Evolutionary conservation across 2,797 vertebrate genomes (phyloP), one percentile per base, ranked within the genome.

Genomic region (Tachyglossus aculeatus): DNA sequence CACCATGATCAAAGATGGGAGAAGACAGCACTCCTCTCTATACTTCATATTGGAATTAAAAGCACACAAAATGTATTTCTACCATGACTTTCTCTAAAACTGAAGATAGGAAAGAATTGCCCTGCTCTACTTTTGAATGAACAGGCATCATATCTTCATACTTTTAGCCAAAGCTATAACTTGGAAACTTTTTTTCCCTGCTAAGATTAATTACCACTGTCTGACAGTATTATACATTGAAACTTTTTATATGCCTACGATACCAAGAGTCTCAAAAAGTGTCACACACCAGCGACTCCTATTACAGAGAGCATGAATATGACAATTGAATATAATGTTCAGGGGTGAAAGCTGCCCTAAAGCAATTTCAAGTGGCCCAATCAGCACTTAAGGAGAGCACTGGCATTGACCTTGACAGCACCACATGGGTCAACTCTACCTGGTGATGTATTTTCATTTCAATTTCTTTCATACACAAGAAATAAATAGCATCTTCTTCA

Each of bases 131-230:
- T 41, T 74, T 80, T 76, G 54, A 78, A 76, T 80, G 74, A 80
- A 50, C 45, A 71, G 77, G 66, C 39, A 71, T 33, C 53, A 70
- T 62, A 74, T 40, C 78, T 68, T 66, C 59, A 71, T 38, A 66
- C 18, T 48, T 75, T 68, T 59, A 73, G 75, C 48, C 22, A 15
- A 64, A 48, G 38, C 29, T 37, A 53, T 57, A 39, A 57, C 60
- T 76, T 52, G 33, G 59, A 82, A 82, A 43, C 27, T 54, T 43
- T 36, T 21, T 74, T 67, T 69, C 48, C 70, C 64, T 43, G 70
- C 68, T n/a, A 77, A 44, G 38, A 55, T 85, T 85, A 74, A 71
- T 81, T 77, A 84, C 80, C 38, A 40, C 73, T 65, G 77, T 70
- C 72, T 65, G 69, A 67, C 67, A 79, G 39, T 56, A 34, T 77